Percentiles rank a stretch among this genome's conserved stretches.
These are phyloP conservation scores for Caenorhabditis remanei DNA, from an alignment of 1,140 invertebrate genomes.

Conservation along the genomic window DNA sequence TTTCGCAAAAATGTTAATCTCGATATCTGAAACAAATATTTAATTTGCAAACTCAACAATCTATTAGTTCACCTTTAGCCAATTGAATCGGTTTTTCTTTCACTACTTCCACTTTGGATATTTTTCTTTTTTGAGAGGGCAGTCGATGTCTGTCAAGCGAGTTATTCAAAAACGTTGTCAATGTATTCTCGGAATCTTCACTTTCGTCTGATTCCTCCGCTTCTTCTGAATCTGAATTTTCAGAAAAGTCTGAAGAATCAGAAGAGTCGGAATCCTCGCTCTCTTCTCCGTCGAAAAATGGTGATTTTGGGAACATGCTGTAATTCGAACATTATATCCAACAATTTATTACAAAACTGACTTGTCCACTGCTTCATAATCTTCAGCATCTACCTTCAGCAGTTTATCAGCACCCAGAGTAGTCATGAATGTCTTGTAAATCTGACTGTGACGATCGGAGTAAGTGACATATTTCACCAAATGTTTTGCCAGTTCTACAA, in stretches of 20 bases:
- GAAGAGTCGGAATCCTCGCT: background rate
- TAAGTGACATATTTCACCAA: background rate
- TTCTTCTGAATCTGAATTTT: background rate
- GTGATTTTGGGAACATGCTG: slow-evolving; percentile 16
- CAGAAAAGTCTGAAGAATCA: background rate
- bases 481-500: slow-evolving; percentile 42
- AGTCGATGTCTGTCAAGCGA: background rate
- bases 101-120: background rate
- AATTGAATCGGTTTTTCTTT: background rate
- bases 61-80: background rate
- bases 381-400: background rate
- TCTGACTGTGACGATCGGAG: background rate
- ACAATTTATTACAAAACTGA: background rate
- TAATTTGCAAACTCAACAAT: background rate
- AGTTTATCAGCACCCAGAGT: slow-evolving; percentile 33
- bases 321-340: background rate
- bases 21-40: background rate
- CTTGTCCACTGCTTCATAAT: slow-evolving; percentile 15
- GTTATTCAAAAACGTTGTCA: background rate
- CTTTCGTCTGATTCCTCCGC: background rate
- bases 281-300: background rate
- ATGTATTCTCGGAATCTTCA: background rate
- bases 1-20: background rate
- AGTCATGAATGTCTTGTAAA: slow-evolving; percentile 26
- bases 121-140: background rate